Conservation (phyloP, 2,113 vertebrate species). For the Microtus montanus region DNA sequence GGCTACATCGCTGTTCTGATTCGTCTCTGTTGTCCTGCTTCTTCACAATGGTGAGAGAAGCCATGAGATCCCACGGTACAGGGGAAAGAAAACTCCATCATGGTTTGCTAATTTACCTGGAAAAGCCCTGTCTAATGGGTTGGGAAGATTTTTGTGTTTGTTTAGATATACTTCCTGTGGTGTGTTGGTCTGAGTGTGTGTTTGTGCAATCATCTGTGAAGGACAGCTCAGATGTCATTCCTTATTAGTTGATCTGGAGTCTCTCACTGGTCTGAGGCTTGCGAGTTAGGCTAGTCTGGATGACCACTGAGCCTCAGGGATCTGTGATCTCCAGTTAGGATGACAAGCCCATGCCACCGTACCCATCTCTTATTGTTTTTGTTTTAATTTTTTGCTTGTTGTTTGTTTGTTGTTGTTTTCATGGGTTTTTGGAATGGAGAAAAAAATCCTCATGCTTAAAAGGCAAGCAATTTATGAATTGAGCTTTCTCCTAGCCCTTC, state of each 20-base stretch:
- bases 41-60: neutral
- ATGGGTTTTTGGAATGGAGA: neutral
- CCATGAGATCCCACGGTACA: neutral
- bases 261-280: neutral
- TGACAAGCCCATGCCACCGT: neutral
- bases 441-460: neutral
- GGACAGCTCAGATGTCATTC: neutral
- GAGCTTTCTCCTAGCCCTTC: neutral
- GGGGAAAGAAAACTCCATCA: neutral
- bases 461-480: neutral
- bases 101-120: no score
- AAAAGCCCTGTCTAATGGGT: neutral
- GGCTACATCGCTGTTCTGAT: neutral
- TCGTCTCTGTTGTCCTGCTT: neutral
- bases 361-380: neutral
- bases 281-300: neutral
- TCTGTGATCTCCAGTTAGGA: neutral
- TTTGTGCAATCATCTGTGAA: neutral
- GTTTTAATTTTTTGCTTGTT: neutral
- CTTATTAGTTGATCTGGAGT: neutral
- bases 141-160: neutral
- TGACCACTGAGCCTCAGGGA: neutral
- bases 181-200: neutral
- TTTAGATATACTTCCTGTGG: neutral
- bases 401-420: neutral